Base-by-base conservation (phyloP, 2,888 invertebrate genomes). In the Tuta absoluta region DNA sequence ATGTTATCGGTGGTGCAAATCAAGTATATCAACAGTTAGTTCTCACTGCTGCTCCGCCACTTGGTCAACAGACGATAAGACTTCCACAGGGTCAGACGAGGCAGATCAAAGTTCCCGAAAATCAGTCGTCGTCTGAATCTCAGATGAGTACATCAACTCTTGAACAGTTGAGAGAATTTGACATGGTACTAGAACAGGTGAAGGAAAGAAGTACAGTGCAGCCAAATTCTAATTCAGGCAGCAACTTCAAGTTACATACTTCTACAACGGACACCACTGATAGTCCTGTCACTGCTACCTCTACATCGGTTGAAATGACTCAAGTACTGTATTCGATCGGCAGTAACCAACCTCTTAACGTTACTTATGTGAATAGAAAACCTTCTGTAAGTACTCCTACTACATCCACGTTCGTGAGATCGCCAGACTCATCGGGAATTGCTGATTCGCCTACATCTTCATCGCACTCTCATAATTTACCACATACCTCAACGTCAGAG, bases 181-280 rank as follows among this genome's bases (percentile, higher is more conserved):
- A 96, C 78, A 94, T 95, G 87, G 96, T 96, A 0, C 87, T 96
- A 66, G 96, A 96, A 76, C 95, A 96, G 87, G 95, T 96, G 0
- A 96, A 95, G 78, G 95, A 95, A 80, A 89, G 95, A 67, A 95
- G 95, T 72, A 95, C 93, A 24, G 94, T 93, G 3, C 93, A 93
- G 68, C 93, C 93, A 0, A 82, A 76, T 61, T 69, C 80, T 19
- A 81, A 72, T 48, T 67, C 81, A 8, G 79, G 71, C 56, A 81
- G 64, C 57, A 69, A 75, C 0, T 82, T 79, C 63, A 88, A 88
- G 71, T 63, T 82, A 12, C 80, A 79, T 28, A 77, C 76, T 41
- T 63, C 80, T 14, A 75, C 85, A 1, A 75, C 80, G 10, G 87
- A 89, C 56, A 77, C 85, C 0, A 82, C 82, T 1, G 87, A 88